phyloP scores from a whole-genome alignment of 2,113 vertebrate species.

The Lepus timidus region DNA sequence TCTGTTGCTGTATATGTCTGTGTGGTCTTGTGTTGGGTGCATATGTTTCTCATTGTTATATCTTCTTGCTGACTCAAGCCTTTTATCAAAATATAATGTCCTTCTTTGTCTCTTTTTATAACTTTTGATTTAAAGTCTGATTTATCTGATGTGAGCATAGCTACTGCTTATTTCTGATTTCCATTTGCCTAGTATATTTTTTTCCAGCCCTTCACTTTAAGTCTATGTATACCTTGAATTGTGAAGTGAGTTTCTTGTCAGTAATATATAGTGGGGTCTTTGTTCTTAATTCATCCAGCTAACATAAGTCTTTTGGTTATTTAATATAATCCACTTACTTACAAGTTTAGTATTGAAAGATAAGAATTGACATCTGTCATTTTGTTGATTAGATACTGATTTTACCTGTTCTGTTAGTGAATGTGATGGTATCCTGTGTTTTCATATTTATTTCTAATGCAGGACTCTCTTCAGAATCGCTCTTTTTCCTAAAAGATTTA shows the following conservation, averaged over 20 bases:
- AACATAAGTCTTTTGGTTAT: background rate
- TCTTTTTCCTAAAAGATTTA: too few relatives aligned
- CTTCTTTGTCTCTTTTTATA: background rate
- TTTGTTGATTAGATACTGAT: too few relatives aligned
- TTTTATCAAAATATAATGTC: background rate
- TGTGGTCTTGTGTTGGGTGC: background rate
- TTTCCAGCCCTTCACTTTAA: background rate
- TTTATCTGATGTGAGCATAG: background rate
- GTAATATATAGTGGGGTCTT: background rate
- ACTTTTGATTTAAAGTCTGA: background rate
- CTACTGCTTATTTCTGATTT: background rate
- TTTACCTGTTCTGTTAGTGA: too few relatives aligned
- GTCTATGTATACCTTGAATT: background rate
- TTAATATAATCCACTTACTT: background rate
- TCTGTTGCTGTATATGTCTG: background rate
- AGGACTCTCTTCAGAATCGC: too few relatives aligned
- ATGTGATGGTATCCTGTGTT: too few relatives aligned
- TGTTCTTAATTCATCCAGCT: background rate
- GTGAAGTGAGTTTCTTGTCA: background rate
- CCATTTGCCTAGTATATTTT: background rate
- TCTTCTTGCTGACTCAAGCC: background rate
- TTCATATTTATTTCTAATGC: too few relatives aligned
- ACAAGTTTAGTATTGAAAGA: background rate
- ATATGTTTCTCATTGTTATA: background rate
- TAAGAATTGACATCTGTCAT: too few relatives aligned